phyloP scores from a whole-genome alignment of 1,140 invertebrate species.

The Apis cerana region DNA sequence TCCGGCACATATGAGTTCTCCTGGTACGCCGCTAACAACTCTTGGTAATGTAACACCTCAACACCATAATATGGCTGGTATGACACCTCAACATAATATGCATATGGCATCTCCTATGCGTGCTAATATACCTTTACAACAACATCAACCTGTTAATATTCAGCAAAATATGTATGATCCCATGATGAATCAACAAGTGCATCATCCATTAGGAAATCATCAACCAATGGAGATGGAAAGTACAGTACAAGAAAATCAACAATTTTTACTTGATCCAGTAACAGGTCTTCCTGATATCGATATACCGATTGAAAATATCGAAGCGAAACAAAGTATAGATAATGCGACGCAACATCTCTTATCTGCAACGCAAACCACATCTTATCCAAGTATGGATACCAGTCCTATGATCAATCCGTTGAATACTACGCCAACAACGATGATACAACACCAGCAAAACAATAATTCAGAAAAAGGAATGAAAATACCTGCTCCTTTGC shows the following conservation, averaged over 20 bases:
- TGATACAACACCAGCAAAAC: slow-evolving; percentile 67
- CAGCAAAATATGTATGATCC: slow-evolving; percentile 75
- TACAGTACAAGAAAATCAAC: slow-evolving; percentile 69
- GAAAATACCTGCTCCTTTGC: slow-evolving; percentile 54
- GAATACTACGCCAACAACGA: slow-evolving; percentile 17
- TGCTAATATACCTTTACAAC: slow-evolving; percentile 72
- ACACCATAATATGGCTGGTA: slow-evolving; percentile 63
- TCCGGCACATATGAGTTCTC: slow-evolving; percentile 77
- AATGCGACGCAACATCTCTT: slow-evolving; percentile 55
- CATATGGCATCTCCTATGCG: slow-evolving; percentile 71
- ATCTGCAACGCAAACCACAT: slow-evolving; percentile 39
- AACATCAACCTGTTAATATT: slow-evolving; percentile 76
- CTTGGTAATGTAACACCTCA: slow-evolving; percentile 71
- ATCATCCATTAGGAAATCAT: slow-evolving; percentile 67
- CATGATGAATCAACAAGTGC: slow-evolving; percentile 75
- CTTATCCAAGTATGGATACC: slow-evolving; percentile 41
- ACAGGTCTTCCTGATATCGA: slow-evolving; percentile 75
- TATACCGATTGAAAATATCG: slow-evolving; percentile 71
- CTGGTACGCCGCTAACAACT: slow-evolving; percentile 66
- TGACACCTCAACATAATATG: slow-evolving; percentile 73
- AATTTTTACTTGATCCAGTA: slow-evolving; percentile 74
- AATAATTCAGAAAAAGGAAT: slow-evolving; percentile 69
- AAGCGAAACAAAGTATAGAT: slow-evolving; percentile 66
- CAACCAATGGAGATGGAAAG: slow-evolving; percentile 70
- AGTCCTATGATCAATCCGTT: slow-evolving; percentile 35